Conservation (phyloP, 2,113 vertebrate genomes). For the Redunca redunca region DNA sequence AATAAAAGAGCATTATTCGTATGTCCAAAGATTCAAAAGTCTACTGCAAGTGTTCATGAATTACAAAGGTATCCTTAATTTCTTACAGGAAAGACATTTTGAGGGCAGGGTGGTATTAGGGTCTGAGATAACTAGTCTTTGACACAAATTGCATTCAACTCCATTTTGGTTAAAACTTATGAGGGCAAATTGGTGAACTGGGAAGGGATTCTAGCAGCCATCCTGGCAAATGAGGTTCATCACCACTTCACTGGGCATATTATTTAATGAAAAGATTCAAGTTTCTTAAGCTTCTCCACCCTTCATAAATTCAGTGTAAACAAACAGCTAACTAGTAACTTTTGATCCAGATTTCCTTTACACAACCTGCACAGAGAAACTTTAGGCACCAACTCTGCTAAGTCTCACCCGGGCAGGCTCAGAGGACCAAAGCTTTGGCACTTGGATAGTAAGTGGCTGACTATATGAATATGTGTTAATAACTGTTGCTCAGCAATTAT, state of each 20-base stretch:
- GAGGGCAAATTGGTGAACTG: not conserved
- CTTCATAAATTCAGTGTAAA: not conserved
- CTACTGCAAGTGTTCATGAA: not conserved
- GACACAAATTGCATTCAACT: not conserved
- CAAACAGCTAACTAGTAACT: not conserved
- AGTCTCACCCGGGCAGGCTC: not conserved
- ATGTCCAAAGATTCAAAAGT: not conserved
- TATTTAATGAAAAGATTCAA: not conserved
- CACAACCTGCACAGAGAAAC: not conserved
- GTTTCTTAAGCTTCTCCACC: not conserved
- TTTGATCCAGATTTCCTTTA: not conserved
- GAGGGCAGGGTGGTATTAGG: fast-evolving
- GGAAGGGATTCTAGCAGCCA: not conserved
- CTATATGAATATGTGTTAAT: not conserved
- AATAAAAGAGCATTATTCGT: not conserved
- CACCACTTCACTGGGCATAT: not conserved
- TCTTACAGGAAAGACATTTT: not conserved
- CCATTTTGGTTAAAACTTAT: not conserved
- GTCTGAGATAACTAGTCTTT: not conserved
- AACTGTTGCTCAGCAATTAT: not conserved
- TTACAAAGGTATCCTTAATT: not conserved
- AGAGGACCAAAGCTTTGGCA: not conserved
- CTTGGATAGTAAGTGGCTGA: not conserved
- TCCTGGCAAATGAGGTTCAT: no score
- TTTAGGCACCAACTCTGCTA: not conserved